These are phyloP conservation scores for Heptranchias perlo DNA, from an alignment of 2,113 vertebrate genomes.

Conservation along the genomic window DNA sequence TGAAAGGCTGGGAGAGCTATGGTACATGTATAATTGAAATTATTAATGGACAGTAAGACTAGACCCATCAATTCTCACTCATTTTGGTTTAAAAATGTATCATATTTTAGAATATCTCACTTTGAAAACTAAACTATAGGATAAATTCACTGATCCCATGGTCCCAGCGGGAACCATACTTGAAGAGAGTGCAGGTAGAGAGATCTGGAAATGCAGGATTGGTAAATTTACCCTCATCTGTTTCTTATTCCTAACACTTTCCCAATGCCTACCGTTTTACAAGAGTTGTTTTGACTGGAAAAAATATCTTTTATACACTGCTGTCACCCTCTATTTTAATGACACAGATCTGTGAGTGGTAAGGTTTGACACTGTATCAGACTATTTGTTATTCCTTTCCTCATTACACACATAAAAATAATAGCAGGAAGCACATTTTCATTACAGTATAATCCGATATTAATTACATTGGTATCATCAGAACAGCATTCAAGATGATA, in stretches of 20 bases:
- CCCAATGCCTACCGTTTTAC: neutral
- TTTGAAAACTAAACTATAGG: neutral
- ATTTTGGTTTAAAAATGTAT: neutral
- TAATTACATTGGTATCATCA: neutral
- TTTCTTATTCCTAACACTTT: neutral
- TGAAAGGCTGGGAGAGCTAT: neutral
- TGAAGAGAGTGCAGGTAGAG: neutral
- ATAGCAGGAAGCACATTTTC: neutral
- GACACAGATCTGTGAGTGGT: neutral
- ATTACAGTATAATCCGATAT: neutral
- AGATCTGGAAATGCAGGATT: neutral
- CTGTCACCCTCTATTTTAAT: neutral
- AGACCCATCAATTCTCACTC: neutral
- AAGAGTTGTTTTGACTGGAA: constrained; percentile 8
- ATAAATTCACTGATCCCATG: neutral
- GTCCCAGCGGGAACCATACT: neutral
- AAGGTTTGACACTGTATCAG: neutral
- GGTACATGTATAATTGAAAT: neutral
- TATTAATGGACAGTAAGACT: neutral
- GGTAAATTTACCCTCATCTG: neutral
- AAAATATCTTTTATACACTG: neutral
- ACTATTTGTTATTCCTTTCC: neutral
- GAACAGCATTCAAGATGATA: neutral
- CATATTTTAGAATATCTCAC: neutral
- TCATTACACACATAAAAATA: neutral